Evolutionary conservation across 2,113 vertebrate species (phyloP), one percentile per base, ranked within the genome.

Genomic region (Naja naja): DNA sequence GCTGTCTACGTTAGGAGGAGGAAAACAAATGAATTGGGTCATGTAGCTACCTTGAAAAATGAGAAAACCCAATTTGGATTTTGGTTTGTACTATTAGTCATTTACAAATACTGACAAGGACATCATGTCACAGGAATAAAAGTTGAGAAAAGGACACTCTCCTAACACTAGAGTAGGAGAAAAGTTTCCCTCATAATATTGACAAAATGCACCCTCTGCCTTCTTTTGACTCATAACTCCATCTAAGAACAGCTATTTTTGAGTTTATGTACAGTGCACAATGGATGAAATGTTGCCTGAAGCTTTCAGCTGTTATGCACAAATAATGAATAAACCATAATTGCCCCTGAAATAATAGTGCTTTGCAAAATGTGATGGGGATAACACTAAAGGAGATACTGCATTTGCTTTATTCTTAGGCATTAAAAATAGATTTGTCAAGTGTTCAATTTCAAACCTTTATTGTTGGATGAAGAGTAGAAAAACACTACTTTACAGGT

Each of bases 1-100:
- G 47, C 27, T 91, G 64, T 87, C 95, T 88, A 86, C 25, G 91
- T 54, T 85, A 94, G 93, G 85, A 47, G 47, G 94, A 95, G 85
- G 95, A 95, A 88, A 95, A 95, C 93, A 94, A 43, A 95, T 94
- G 94, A 94, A 93, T 92, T 85, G 91, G 92, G 92, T 93, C 93
- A 93, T 27, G 22, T 81, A 81, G 89, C 93, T 3, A 10, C 95
- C 16, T 23, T 30, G 18, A 60, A 81, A 86, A 9, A 58, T 85
- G 93, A 95, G 60, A 89, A 74, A 92, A 90, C 95, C 93, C 87
- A 93, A 87, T 94, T 91, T 81, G 95, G 95, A 93, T 52, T 20
- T 22, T 92, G 85, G 89, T 95, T 95, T 91, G 85, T 95, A 93
- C 52, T 25, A 39, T 52, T 89, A 22, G 3, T 55, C 49, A 85